Conservation (phyloP, 2,888 invertebrate species). For the Phasia obesa region DNA sequence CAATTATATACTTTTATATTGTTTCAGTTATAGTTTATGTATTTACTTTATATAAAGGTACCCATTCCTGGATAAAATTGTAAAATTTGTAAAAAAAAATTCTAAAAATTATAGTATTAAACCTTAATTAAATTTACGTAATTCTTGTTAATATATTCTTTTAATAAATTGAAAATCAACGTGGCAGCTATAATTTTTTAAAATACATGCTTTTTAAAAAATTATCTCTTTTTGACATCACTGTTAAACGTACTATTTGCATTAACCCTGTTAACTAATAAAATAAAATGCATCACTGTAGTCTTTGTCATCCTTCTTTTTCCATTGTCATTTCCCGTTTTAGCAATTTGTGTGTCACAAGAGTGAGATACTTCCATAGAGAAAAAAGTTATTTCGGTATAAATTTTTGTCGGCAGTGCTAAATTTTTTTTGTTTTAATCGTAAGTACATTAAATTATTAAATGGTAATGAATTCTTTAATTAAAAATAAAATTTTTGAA, state of each 20-base stretch:
- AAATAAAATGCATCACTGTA: constrained; percentile 30
- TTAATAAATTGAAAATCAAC: no score
- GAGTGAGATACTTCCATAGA: constrained; percentile 40
- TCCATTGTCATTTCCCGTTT: constrained; percentile 63
- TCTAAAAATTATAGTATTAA: no score
- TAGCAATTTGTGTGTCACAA: constrained; percentile 58
- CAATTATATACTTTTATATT: no score
- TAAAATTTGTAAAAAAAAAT: no score
- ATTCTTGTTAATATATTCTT: no score
- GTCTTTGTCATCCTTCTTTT: constrained; percentile 39
- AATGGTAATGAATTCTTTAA: background rate
- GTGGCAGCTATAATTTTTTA: no score
- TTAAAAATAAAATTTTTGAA: background rate
- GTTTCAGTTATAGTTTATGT: no score
- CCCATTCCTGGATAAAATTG: no score
- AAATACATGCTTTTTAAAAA: no score
- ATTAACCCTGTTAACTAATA: background rate
- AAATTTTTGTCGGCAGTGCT: constrained; percentile 78
- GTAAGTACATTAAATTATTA: constrained; percentile 76
- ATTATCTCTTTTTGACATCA: background rate
- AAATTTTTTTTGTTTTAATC: constrained; percentile 82
- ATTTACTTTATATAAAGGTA: no score
- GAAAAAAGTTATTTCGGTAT: constrained; percentile 45
- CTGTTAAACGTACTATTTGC: background rate
- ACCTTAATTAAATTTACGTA: no score